phyloP scores from a whole-genome alignment of 2,113 vertebrate species.

The Lontra canadensis region DNA sequence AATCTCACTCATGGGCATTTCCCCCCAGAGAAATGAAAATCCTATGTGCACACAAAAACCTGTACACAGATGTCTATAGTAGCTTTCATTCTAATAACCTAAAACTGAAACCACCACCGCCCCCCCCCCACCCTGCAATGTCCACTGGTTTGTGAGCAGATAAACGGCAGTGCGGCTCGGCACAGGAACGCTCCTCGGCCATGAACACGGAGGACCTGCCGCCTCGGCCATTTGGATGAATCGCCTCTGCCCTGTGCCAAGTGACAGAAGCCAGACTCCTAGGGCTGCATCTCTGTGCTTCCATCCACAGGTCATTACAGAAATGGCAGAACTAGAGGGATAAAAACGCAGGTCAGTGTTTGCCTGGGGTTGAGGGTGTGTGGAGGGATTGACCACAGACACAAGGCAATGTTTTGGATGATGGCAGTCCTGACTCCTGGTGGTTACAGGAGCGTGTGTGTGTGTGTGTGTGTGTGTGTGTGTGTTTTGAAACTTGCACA shows the following conservation, averaged over 20 bases:
- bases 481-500: neutral
- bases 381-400: neutral
- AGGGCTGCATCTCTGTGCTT: neutral
- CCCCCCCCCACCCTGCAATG: neutral
- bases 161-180: neutral
- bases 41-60: neutral
- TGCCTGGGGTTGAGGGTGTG: neutral
- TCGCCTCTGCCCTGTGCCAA: neutral
- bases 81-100: neutral
- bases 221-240: neutral
- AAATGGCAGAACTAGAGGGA: neutral
- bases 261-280: neutral
- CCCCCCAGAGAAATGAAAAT: neutral
- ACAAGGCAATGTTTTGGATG: neutral
- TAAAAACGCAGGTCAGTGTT: neutral
- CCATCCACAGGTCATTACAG: neutral
- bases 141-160: neutral
- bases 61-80: neutral
- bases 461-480: neutral
- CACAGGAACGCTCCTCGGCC: neutral
- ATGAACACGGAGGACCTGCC: neutral
- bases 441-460: neutral
- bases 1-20: neutral
- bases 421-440: neutral
- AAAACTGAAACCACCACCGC: neutral